These are phyloP conservation scores for Rhynchotus rufescens DNA, from an alignment of 2,797 vertebrate species.

Conservation along the genomic window DNA sequence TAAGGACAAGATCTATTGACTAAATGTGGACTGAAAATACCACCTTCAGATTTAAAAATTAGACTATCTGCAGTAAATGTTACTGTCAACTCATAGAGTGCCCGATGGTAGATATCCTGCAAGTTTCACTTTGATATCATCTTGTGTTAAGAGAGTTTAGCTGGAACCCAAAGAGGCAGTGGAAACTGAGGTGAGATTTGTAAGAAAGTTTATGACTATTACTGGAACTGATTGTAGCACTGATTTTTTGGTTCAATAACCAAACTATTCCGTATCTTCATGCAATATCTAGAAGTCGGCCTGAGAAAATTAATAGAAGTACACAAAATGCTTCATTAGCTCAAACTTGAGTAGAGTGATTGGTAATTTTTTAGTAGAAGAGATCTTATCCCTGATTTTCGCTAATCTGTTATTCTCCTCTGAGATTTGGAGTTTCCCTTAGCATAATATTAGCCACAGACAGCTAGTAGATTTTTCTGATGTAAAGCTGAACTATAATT, in stretches of 20 bases:
- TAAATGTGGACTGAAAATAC: not conserved
- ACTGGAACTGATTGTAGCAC: not conserved
- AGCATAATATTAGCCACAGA: not conserved
- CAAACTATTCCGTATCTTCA: not conserved
- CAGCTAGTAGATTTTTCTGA: not conserved
- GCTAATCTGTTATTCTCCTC: not conserved
- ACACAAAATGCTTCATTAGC: not conserved
- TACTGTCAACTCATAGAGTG: not conserved
- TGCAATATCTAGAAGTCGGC: rapidly evolving
- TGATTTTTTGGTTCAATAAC: not conserved
- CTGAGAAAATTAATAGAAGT: not conserved
- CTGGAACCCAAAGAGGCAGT: not conserved
- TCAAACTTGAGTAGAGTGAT: not conserved
- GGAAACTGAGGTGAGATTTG: not conserved
- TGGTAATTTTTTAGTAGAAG: not conserved
- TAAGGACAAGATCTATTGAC: not conserved
- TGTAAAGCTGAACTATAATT: not conserved
- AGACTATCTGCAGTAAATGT: not conserved
- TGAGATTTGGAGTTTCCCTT: not conserved
- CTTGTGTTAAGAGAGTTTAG: not conserved
- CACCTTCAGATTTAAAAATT: not conserved
- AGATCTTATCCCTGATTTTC: not conserved
- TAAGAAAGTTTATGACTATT: not conserved
- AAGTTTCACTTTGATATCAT: not conserved
- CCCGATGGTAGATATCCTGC: not conserved